phyloP scores from a whole-genome alignment of 2,113 vertebrate genomes.

The Cinclus cinclus region DNA sequence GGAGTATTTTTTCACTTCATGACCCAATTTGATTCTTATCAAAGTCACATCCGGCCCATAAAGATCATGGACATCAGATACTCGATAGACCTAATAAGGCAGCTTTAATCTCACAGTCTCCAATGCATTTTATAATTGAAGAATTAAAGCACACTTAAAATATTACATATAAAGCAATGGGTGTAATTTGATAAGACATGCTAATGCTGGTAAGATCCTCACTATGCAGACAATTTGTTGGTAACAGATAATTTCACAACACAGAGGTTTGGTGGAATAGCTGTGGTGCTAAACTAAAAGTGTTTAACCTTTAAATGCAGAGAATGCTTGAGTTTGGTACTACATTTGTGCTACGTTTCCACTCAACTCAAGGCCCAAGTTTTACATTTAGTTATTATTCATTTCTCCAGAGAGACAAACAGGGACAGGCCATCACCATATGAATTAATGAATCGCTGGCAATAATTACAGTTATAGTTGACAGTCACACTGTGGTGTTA shows the following conservation, averaged over 20 bases:
- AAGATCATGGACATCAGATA: not conserved
- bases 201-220: not conserved
- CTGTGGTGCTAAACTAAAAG: not conserved
- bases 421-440: slow-evolving; percentile 15
- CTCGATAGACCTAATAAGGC: not conserved
- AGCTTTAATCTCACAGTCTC: not conserved
- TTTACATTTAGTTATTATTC: slow-evolving; percentile 30
- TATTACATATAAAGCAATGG: not conserved
- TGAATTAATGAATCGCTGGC: slow-evolving; percentile 48
- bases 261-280: not conserved
- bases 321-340: not conserved
- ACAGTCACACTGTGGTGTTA: slow-evolving; percentile 7
- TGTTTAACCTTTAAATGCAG: not conserved
- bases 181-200: not conserved
- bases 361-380: not conserved
- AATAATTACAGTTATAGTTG: slow-evolving; percentile 55
- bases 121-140: not conserved
- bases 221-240: not conserved
- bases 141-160: not conserved
- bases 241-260: not conserved
- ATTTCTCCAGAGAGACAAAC: slow-evolving; percentile 36
- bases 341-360: not conserved
- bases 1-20: slow-evolving; percentile 52
- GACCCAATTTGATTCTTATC: slow-evolving; percentile 37
- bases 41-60: slow-evolving; percentile 43